phyloP scores from a whole-genome alignment of 2,888 invertebrate species.

The Antheraea assamensis region DNA sequence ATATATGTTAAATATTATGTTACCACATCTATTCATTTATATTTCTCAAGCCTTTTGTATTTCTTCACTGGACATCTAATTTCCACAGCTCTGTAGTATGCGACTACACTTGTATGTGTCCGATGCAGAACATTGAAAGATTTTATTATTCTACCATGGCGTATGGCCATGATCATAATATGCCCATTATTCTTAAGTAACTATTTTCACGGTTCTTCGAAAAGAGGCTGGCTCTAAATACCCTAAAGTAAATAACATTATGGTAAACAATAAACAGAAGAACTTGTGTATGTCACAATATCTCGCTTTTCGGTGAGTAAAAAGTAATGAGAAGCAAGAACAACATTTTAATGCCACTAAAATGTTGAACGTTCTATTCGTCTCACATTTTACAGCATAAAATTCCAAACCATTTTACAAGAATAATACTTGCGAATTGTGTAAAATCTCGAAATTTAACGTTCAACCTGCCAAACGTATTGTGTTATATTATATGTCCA shows the following conservation, averaged over 20 bases:
- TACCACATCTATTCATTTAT: neutral
- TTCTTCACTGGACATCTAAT: neutral
- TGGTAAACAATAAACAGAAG: no score
- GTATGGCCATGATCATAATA: no score
- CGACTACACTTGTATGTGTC: no score
- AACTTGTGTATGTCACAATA: neutral
- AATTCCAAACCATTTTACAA: neutral
- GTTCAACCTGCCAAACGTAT: no score
- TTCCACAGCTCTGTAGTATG: neutral
- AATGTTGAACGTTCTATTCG: neutral
- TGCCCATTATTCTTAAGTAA: no score
- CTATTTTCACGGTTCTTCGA: no score
- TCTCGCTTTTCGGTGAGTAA: neutral
- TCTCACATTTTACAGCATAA: neutral
- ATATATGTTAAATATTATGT: neutral
- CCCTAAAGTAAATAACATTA: no score
- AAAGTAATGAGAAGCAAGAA: neutral
- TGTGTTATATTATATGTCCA: no score
- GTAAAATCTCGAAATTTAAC: neutral
- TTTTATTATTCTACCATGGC: neutral
- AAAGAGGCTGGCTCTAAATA: no score
- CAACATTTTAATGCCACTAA: neutral
- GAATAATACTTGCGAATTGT: neutral
- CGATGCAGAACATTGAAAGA: neutral
- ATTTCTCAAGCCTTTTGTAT: neutral